Percentiles rank a stretch among this genome's conserved stretches.
phyloP scores from a whole-genome alignment of 2,888 invertebrate species.

The Drosophila setosimentum region DNA sequence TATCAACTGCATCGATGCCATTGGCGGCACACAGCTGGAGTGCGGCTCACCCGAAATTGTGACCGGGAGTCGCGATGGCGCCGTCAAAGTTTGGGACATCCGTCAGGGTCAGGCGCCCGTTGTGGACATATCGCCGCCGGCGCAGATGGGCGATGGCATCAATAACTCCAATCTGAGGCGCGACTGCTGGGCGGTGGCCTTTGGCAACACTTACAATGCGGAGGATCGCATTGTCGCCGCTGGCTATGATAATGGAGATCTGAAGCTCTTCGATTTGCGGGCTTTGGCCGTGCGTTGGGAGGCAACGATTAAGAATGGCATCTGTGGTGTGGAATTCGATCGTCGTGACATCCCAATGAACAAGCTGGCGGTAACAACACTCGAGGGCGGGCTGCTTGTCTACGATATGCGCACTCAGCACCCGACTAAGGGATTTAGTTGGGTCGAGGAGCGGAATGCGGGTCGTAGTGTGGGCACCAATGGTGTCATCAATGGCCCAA shows the following conservation, averaged over 20 bases:
- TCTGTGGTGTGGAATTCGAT: slow-evolving; percentile 95
- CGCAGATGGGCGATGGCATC: slow-evolving; percentile 86
- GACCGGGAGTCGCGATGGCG: slow-evolving; percentile 97
- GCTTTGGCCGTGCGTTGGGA: slow-evolving; percentile 95
- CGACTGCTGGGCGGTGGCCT: slow-evolving; percentile 97
- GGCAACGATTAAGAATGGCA: slow-evolving; percentile 95
- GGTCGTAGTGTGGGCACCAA: slow-evolving; percentile 85
- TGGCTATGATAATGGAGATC: slow-evolving; percentile 98
- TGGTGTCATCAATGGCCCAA: slow-evolving; percentile 87
- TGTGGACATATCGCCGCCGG: slow-evolving; percentile 89
- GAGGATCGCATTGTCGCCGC: slow-evolving; percentile 94
- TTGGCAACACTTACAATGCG: slow-evolving; percentile 95
- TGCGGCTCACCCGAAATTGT: slow-evolving; percentile 98
- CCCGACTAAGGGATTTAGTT: slow-evolving; percentile 93
- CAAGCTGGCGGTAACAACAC: slow-evolving; percentile 95
- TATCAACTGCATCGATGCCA: slow-evolving; percentile 96
- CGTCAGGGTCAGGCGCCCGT: slow-evolving; percentile 95
- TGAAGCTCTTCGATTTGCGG: slow-evolving; percentile 96
- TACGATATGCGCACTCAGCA: slow-evolving; percentile 96
- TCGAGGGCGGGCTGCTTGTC: slow-evolving; percentile 95
- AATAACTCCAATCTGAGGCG: slow-evolving; percentile 85
- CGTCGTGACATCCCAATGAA: slow-evolving; percentile 97
- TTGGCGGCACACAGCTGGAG: slow-evolving; percentile 92
- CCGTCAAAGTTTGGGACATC: slow-evolving; percentile 98
- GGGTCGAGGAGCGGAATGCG: slow-evolving; percentile 86